Conservation (phyloP, 2,888 invertebrate genomes). For the Acanthococcus lagerstroemiae region DNA sequence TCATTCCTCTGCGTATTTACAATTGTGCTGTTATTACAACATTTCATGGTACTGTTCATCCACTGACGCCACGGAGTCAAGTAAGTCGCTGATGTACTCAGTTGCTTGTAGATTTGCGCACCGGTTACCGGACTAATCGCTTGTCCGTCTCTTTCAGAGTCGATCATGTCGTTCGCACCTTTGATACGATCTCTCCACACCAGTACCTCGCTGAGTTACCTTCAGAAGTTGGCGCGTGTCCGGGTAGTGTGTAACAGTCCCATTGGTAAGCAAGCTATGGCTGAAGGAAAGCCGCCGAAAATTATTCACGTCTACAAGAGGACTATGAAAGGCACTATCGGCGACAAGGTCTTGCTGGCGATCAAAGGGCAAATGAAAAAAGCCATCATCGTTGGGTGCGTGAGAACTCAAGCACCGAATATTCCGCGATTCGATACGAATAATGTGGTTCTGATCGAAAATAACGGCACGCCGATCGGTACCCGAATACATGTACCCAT, state of each 20-base stretch:
- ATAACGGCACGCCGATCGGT: conserved; percentile 86
- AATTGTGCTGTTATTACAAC: no score
- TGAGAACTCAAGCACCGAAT: conserved; percentile 66
- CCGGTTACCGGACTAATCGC: no score
- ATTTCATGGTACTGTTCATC: no score
- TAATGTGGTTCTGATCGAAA: conserved; percentile 91
- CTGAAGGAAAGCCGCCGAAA: conserved; percentile 84
- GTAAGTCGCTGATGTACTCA: no score
- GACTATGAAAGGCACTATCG: conserved; percentile 52
- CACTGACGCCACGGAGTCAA: no score
- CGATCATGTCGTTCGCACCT: background rate
- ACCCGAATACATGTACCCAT: conserved; percentile 92
- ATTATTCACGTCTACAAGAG: conserved; percentile 91
- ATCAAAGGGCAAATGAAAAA: conserved; percentile 93
- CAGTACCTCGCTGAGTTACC: conserved; percentile 52
- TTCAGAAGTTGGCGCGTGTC: conserved; percentile 63
- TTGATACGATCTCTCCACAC: conserved; percentile 46
- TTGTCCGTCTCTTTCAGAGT: background rate
- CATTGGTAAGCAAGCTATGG: conserved; percentile 88
- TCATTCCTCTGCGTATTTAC: no score
- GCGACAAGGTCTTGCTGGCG: conserved; percentile 83
- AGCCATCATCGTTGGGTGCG: conserved; percentile 79
- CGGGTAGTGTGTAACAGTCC: conserved; percentile 95
- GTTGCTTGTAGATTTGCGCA: no score
- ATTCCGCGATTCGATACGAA: conserved; percentile 89